Evolutionary conservation across 2,113 vertebrate species (phyloP).

Genomic region (Holacanthus passer): DNA sequence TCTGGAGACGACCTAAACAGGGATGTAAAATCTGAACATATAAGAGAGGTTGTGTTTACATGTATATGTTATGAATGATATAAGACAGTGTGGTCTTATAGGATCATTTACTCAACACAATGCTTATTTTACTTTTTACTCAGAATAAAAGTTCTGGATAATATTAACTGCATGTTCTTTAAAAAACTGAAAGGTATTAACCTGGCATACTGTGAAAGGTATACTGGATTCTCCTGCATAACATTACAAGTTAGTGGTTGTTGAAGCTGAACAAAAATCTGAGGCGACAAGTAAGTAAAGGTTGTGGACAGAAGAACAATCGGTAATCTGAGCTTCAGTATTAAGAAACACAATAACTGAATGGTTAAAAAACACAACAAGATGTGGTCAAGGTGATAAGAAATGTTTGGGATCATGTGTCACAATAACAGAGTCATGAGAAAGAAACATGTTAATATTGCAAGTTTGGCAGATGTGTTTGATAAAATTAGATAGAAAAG

Average conservation of each 20-base stretch:
- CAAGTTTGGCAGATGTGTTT: not conserved
- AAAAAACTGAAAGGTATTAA: not conserved
- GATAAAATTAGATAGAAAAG: not conserved
- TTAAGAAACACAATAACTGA: conserved; percentile 41
- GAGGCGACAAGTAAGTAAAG: not conserved
- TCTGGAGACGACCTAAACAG: not conserved
- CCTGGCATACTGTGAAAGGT: not conserved
- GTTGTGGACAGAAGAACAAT: conserved; percentile 33
- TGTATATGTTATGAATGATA: not conserved
- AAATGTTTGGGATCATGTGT: conserved; percentile 30
- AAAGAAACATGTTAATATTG: accelerated
- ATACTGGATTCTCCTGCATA: not conserved
- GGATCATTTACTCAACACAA: not conserved
- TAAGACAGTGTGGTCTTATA: not conserved
- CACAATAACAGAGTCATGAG: not conserved
- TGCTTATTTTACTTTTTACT: not conserved
- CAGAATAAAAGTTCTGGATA: too few species aligned
- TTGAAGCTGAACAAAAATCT: conserved; percentile 8
- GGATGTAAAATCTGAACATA: not conserved
- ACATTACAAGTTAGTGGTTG: not conserved
- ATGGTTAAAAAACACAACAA: not conserved
- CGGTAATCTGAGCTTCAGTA: conserved; percentile 55
- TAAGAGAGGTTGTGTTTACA: not conserved
- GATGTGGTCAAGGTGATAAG: conserved; percentile 50
- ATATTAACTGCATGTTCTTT: not conserved